phyloP scores from a whole-genome alignment of 2,113 vertebrate species.

The Microcebus tavaratra region DNA sequence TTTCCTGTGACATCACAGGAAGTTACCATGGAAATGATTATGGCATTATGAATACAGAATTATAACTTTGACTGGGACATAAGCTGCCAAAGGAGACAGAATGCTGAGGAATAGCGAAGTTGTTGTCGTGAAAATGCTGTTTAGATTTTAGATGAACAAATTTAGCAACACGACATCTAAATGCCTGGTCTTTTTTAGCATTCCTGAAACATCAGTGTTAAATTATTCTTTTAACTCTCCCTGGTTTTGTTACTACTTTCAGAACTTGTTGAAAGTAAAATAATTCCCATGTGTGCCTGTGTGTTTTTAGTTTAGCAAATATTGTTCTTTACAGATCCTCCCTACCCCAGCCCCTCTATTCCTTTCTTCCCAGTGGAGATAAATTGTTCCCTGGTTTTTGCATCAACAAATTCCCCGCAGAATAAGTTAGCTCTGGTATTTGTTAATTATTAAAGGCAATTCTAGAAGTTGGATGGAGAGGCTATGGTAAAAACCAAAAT shows the following conservation, averaged over 20 bases:
- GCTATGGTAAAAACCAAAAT: not conserved
- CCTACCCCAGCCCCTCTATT: not conserved
- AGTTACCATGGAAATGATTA: slow-evolving; percentile 68
- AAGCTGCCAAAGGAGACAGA: slow-evolving; percentile 40
- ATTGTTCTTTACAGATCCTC: slow-evolving; percentile 29
- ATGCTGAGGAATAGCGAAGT: not conserved
- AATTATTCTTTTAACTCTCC: slow-evolving; percentile 67
- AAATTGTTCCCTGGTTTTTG: slow-evolving; percentile 63
- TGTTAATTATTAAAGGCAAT: slow-evolving; percentile 54
- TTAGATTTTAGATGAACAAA: slow-evolving; percentile 41
- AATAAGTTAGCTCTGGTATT: slow-evolving; percentile 23
- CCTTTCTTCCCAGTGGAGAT: slow-evolving; percentile 55
- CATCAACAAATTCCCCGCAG: slow-evolving; percentile 40
- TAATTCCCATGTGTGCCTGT: slow-evolving; percentile 74
- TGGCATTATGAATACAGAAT: slow-evolving; percentile 69
- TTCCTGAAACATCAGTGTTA: slow-evolving; percentile 64
- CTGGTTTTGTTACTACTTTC: slow-evolving; percentile 56
- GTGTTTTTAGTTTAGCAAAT: slow-evolving; percentile 71
- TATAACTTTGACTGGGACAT: slow-evolving; percentile 50
- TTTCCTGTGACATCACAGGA: slow-evolving; percentile 71
- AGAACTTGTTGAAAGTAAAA: slow-evolving; percentile 77
- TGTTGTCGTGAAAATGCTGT: slow-evolving; percentile 45
- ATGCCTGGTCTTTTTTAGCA: slow-evolving; percentile 16
- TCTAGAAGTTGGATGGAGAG: not conserved
- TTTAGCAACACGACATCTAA: slow-evolving; percentile 37